phyloP scores from a whole-genome alignment of 2,797 vertebrate genomes.

The Clarias fuscus region DNA sequence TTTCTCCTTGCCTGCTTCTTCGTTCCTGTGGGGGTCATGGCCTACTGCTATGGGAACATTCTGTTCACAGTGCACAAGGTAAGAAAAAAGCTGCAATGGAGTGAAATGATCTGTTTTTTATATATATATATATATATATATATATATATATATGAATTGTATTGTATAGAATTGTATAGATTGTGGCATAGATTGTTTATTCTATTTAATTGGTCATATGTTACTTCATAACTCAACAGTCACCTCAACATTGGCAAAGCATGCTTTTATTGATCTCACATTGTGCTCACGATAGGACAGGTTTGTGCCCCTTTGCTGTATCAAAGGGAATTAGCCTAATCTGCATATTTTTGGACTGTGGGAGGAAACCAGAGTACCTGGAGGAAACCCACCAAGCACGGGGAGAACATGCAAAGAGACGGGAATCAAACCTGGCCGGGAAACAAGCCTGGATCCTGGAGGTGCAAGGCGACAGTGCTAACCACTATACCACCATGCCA shows the following conservation, averaged over 20 bases:
- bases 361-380: too few species aligned
- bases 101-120: too few species aligned
- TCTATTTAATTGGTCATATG: neutral
- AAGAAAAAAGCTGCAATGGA: constrained; percentile 56
- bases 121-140: too few species aligned
- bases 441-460: too few species aligned
- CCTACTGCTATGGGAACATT: constrained; percentile 92
- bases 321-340: neutral
- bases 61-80: constrained; percentile 89
- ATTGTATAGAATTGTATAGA: too few species aligned
- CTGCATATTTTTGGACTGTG: too few species aligned
- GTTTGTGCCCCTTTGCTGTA: neutral
- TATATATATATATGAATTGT: too few species aligned
- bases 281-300: neutral
- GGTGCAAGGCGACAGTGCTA: too few species aligned
- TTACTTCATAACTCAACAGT: neutral
- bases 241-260: neutral
- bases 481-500: too few species aligned
- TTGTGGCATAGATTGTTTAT: neutral
- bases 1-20: constrained; percentile 89
- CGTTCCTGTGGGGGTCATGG: constrained; percentile 85
- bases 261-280: neutral
- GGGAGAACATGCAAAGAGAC: too few species aligned
- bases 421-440: too few species aligned
- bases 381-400: too few species aligned